These are phyloP conservation scores for Pachydiplax longipennis DNA, from an alignment of 2,888 invertebrate species.

Conservation along the genomic window DNA sequence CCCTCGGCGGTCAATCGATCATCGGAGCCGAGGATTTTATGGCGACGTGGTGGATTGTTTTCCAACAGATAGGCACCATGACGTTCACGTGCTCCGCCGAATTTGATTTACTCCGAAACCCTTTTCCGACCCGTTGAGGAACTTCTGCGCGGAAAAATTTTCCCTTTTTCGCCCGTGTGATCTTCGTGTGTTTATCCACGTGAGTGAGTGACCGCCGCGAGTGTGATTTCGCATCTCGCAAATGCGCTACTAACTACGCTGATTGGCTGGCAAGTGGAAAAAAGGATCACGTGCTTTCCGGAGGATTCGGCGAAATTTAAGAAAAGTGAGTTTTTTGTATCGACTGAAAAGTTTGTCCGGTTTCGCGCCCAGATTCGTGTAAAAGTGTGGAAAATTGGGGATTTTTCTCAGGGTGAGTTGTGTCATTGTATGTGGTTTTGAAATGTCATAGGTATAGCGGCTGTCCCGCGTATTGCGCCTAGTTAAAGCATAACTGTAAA, in stretches of 20 bases:
- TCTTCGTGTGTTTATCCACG: constrained; percentile 34
- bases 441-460: not conserved
- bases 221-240: not conserved
- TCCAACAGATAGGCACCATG: not conserved
- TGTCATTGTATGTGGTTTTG: not conserved
- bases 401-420: not conserved
- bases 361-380: not conserved
- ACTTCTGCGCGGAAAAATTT: not conserved
- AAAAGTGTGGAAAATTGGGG: not conserved
- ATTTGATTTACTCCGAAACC: not conserved
- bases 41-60: constrained; percentile 32
- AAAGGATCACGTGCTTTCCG: not conserved
- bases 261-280: not conserved
- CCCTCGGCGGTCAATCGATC: constrained; percentile 44
- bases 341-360: not conserved
- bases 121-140: not conserved
- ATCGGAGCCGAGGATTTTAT: constrained; percentile 38
- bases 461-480: not conserved
- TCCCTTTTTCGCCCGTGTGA: not conserved
- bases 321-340: not conserved
- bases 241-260: not conserved
- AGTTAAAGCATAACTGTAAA: not conserved
- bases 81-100: constrained; percentile 5
- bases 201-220: constrained; percentile 31
- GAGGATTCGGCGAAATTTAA: not conserved